Evolutionary conservation across 92 coral and sea anemone genomes (phyloP), one percentile per base, ranked within the genome.

Genomic region (Porites evermanni): DNA sequence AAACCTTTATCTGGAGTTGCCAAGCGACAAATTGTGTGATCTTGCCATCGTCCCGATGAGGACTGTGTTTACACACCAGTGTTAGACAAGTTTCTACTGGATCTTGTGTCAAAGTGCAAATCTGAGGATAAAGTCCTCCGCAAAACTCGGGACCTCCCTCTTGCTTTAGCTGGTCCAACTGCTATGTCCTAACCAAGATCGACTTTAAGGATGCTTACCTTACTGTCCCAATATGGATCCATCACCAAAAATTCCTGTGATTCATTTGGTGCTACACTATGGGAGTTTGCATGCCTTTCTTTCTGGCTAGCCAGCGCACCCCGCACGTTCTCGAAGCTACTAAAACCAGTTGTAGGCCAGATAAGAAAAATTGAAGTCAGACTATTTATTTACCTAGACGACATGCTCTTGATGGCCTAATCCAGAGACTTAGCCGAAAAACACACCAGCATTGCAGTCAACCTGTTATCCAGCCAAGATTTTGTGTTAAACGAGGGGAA

Each of bases 101-200:
- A 53, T 12, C 59, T 53, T 8, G 59, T 53, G 12, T 5, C 59
- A 53, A 53, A 53, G 59, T 53, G 59, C 12, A 53, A 53, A 53
- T 53, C 59, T 53, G 59, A 53, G 12, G 59, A 53, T 53, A 53
- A 53, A 53, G 59, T 53, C 59, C 59, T 53, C 59, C 59, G 59
- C 3, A 53, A 53, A 53, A 1, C 59, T 53, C 59, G 4, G 59
- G 59, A 53, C 59, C 59, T 4, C 1, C 59, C 4, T 53, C 59
- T 29, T 29, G 59, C 1, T 56, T 53, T 79, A 70, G 85, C 90
- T 4, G 88, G 83, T 63, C 88, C 82, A 19, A 85, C 75, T 85
- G 82, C 82, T 47, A 85, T 85, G 88, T 85, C 82, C 75, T 19
- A 89, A 93, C 29, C 93, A 92, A 75, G 93, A 93, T 2, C 89